Evolutionary conservation across 2,113 vertebrate genomes (phyloP), one percentile per base, ranked within the genome.

Genomic region (Entosphenus tridentatus): DNA sequence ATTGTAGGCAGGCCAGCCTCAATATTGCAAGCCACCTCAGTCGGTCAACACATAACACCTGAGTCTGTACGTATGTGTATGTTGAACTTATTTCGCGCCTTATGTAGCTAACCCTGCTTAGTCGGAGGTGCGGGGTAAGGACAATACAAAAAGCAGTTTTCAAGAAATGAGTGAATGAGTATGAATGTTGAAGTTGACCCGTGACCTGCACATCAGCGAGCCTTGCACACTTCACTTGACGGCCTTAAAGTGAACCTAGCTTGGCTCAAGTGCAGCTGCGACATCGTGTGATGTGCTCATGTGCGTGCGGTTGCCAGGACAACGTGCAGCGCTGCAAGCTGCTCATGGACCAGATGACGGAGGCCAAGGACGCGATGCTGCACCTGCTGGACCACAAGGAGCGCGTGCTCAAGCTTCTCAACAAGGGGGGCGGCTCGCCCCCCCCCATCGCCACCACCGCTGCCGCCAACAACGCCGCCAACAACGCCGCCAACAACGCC

Each of bases 291-390:
- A 55, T 12, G 12, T 70, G 9, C 16, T 55, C 54, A 10, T 5
- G 55, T 16, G 14, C 11, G 55, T 55, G 39, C 57, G 13, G 8
- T 2, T 68, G 9, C 9, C 80, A 98, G 93, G 93, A 92, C 74
- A 96, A 98, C 73, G 95, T 96, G 87, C 93, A 96, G 80, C 86
- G 92, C 76, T 96, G 92, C 76, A 97, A 98, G 77, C 83, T 98
- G n/a, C 92, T 98, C 73, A 98, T 96, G 88, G 93, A 98, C 83
- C 93, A 98, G 81, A 96, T 98, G 77, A 88, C 81, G 1, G 93
- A 98, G 76, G 89, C 93, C 75, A 84, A 90, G 76, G 93, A 98
- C 82, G 92, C 89, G 77, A 98, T 98, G 93, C 86, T 98, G 76
- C 95, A 96, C 75, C 89, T 98, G 57, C 83, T 98, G 73, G 93